phyloP scores from a whole-genome alignment of 2,113 vertebrate genomes.

The Equus quagga region DNA sequence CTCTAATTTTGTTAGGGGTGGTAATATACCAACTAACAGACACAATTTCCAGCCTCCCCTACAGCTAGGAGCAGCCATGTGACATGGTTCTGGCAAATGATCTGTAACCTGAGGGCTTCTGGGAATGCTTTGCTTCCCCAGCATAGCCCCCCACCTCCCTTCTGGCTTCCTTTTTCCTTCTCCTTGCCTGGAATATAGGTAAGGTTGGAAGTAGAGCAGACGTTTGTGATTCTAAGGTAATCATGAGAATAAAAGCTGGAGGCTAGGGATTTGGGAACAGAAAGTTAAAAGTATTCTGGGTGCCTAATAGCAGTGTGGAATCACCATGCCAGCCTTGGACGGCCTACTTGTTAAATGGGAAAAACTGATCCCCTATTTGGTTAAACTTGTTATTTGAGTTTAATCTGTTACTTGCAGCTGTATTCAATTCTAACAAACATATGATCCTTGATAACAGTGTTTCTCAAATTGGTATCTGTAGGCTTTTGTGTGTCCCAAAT shows the following conservation, averaged over 20 bases:
- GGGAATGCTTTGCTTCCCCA: not conserved
- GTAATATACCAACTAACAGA: not conserved
- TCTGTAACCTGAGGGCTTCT: not conserved
- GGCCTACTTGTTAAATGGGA: not conserved
- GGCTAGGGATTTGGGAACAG: not conserved
- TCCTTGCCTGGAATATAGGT: not conserved
- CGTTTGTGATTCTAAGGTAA: not conserved
- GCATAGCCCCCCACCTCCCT: not conserved
- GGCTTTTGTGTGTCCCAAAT: not conserved
- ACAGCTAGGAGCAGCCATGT: not conserved
- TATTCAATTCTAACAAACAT: conserved; percentile 7
- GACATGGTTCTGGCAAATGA: not conserved
- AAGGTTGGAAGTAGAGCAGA: not conserved
- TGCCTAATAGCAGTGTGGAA: not conserved
- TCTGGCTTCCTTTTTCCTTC: not conserved
- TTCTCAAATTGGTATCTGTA: not conserved
- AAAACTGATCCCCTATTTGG: not conserved
- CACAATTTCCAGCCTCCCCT: not conserved
- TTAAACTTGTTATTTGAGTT: conserved; percentile 31
- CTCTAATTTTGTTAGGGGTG: not conserved
- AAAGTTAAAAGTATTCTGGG: not conserved
- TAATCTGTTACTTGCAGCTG: not conserved
- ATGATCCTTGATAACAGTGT: not conserved
- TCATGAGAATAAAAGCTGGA: conserved; percentile 31
- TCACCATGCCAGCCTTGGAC: not conserved